Evolutionary conservation across 2,113 vertebrate genomes (phyloP).

Genomic region (Egretta garzetta): DNA sequence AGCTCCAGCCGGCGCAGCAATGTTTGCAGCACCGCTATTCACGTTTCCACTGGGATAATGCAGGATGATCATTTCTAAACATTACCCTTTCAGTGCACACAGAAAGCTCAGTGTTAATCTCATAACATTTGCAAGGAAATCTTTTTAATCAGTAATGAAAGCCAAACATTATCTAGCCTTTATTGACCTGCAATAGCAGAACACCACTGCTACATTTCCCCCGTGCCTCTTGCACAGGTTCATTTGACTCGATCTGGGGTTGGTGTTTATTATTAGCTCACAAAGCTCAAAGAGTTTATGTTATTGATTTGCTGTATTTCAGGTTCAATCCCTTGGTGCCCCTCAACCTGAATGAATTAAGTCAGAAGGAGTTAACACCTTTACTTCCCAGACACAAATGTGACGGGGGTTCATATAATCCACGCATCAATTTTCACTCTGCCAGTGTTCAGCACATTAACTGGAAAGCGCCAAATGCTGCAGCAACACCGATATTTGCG

Average conservation of each 20-base stretch:
- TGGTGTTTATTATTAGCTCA: conserved; percentile 61
- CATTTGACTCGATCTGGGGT: not conserved
- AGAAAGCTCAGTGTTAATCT: conserved; percentile 42
- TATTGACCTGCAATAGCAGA: conserved; percentile 36
- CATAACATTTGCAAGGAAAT: conserved; percentile 55
- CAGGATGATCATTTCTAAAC: not conserved
- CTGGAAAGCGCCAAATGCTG: not conserved
- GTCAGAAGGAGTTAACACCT: conserved; percentile 26
- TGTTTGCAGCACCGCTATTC: not conserved
- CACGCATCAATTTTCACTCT: not conserved
- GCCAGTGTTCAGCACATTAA: not conserved
- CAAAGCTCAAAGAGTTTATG: conserved; percentile 37
- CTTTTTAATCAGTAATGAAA: conserved; percentile 47
- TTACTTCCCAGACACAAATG: not conserved
- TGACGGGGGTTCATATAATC: not conserved
- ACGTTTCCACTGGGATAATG: not conserved
- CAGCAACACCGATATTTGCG: conserved; percentile 3
- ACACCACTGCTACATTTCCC: not conserved
- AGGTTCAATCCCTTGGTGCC: conserved; percentile 5
- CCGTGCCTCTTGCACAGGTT: not conserved
- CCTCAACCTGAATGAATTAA: conserved; percentile 5
- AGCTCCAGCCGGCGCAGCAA: not conserved
- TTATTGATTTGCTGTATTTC: conserved; percentile 56
- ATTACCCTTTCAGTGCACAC: not conserved
- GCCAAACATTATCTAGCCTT: conserved; percentile 50